Conservation (phyloP, 2,797 vertebrate species). For the Micropoecilia bifurca region DNA sequence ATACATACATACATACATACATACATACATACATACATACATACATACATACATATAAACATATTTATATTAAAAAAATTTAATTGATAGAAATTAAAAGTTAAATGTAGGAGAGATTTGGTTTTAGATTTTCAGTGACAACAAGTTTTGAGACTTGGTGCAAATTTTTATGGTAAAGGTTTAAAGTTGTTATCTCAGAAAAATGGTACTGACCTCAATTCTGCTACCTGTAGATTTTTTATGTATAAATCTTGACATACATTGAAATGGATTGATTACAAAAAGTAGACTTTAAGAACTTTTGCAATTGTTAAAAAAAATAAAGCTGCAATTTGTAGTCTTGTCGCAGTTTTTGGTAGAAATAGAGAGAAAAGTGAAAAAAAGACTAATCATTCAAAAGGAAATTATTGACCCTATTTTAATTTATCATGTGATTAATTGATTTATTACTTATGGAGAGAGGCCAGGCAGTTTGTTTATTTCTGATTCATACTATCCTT, state of each 20-base stretch:
- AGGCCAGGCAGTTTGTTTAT: background rate
- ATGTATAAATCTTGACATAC: background rate
- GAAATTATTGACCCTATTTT: too few species aligned
- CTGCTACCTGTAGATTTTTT: background rate
- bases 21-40: too few species aligned
- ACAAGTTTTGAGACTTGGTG: background rate
- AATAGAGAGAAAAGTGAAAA: too few species aligned
- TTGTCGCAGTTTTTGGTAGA: too few species aligned
- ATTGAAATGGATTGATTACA: background rate
- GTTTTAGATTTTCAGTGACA: background rate
- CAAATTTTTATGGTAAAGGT: background rate
- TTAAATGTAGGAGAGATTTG: background rate
- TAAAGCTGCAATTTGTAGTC: background rate
- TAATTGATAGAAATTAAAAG: background rate
- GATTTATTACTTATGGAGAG: too few species aligned
- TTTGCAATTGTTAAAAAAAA: background rate
- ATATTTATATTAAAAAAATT: too few species aligned
- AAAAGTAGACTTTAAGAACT: too few species aligned
- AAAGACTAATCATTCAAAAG: too few species aligned
- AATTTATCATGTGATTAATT: too few species aligned
- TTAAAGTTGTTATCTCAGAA: background rate
- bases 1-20: too few species aligned
- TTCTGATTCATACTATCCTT: background rate
- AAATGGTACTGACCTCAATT: background rate
- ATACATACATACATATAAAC: too few species aligned